These are phyloP conservation scores for Delia radicum DNA, from an alignment of 1,140 invertebrate genomes.

Conservation along the genomic window DNA sequence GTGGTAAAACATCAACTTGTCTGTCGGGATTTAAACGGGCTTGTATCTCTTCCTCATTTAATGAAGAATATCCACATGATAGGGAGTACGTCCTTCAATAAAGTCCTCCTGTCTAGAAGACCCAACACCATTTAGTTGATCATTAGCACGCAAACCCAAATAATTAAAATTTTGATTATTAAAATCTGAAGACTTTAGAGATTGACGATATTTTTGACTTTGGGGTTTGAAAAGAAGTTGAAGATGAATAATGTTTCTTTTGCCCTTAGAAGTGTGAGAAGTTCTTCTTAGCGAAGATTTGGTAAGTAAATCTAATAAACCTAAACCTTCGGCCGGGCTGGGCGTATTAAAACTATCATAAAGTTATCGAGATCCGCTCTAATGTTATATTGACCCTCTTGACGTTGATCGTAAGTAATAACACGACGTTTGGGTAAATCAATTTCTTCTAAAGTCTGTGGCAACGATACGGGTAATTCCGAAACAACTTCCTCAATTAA, in stretches of 20 bases:
- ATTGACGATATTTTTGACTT: no score
- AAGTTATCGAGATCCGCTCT: conserved; percentile 67
- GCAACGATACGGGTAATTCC: conserved; percentile 29
- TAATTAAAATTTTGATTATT: conserved; percentile 1
- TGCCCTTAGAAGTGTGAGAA: conserved; percentile 31
- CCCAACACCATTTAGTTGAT: not conserved
- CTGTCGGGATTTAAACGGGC: conserved; percentile 41
- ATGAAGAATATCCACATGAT: conserved; percentile 57
- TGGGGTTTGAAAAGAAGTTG: not conserved
- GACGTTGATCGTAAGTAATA: conserved; percentile 61
- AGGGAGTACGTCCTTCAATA: conserved; percentile 61
- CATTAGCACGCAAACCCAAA: not conserved
- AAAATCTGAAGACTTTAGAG: no score
- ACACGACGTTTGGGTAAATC: conserved; percentile 37
- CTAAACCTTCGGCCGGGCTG: conserved; percentile 50
- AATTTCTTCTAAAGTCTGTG: conserved; percentile 25
- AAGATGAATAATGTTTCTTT: conserved; percentile 36
- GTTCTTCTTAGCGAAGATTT: conserved; percentile 38
- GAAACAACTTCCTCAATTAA: conserved; percentile 15
- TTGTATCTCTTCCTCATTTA: conserved; percentile 33
- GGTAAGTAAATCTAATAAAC: conserved; percentile 56
- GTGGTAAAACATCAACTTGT: conserved; percentile 49
- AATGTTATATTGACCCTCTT: conserved; percentile 66
- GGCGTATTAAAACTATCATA: conserved; percentile 62
- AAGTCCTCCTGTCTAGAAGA: conserved; percentile 48